Percentiles rank a stretch among this genome's conserved stretches.
Conservation (phyloP, 2,888 invertebrate genomes). For the Caenorhabditis sinica region DNA sequence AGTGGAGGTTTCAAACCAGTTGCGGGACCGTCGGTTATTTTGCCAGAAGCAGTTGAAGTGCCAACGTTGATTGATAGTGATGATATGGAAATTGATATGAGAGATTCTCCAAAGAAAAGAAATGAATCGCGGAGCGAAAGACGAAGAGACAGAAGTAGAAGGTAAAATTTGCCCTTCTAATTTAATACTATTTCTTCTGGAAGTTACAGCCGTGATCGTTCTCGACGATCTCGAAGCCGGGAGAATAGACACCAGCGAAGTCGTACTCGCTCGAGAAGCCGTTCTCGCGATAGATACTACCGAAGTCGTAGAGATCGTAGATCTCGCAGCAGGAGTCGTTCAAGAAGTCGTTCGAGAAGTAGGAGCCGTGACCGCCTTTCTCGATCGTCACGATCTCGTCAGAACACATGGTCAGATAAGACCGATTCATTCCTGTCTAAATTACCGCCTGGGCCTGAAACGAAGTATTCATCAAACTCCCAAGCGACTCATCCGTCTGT, state of each 20-base stretch:
- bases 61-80: conserved; percentile 10
- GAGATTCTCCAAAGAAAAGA: background rate
- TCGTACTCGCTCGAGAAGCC: conserved; percentile 47
- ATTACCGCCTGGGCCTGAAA: background rate
- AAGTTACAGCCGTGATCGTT: conserved; percentile 23
- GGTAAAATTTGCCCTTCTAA: background rate
- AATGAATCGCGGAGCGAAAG: background rate
- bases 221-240: conserved; percentile 27
- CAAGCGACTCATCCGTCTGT: too few species aligned
- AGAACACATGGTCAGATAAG: conserved; percentile 23
- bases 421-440: conserved; percentile 45
- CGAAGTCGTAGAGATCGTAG: conserved; percentile 22
- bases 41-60: conserved; percentile 36
- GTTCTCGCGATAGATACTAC: conserved; percentile 27
- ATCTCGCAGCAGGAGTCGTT: conserved; percentile 24
- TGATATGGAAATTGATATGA: conserved; percentile 3
- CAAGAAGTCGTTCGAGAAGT: conserved; percentile 27
- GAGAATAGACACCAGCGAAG: conserved; percentile 21
- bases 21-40: conserved; percentile 8
- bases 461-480: too few species aligned
- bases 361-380: background rate
- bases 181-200: background rate
- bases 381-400: background rate
- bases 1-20: conserved; percentile 39
- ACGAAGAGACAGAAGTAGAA: conserved; percentile 5